These are phyloP conservation scores for Lypha dubia DNA, from an alignment of 2,888 invertebrate genomes.

Conservation along the genomic window DNA sequence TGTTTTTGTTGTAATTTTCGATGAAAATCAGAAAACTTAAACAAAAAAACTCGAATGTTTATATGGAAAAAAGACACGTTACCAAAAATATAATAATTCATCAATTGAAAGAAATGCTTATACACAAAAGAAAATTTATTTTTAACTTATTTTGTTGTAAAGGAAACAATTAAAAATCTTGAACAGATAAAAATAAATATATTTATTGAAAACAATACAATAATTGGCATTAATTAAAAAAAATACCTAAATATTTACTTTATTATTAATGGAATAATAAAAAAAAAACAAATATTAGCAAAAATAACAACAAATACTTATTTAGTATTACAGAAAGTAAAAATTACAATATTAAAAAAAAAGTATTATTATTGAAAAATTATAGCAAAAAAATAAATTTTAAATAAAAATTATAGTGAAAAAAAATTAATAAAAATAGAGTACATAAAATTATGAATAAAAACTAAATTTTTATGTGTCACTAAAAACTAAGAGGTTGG, in stretches of 20 bases:
- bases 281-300: constrained; percentile 46
- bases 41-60: constrained; percentile 40
- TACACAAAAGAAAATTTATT: constrained; percentile 54
- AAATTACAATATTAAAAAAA: constrained; percentile 40
- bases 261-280: constrained; percentile 18
- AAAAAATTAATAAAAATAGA: constrained; percentile 46
- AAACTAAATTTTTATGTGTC: neutral
- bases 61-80: constrained; percentile 8
- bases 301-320: constrained; percentile 29
- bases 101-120: constrained; percentile 53
- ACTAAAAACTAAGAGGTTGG: too few relatives aligned
- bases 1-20: neutral
- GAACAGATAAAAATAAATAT: constrained; percentile 21
- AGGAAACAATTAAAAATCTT: constrained; percentile 23
- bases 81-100: constrained; percentile 60
- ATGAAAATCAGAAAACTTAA: neutral
- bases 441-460: constrained; percentile 40
- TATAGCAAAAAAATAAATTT: constrained; percentile 61
- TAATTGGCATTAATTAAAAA: constrained; percentile 59
- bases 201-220: constrained; percentile 65
- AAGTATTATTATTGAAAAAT: constrained; percentile 66
- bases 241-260: constrained; percentile 8
- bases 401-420: constrained; percentile 55
- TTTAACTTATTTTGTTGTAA: constrained; percentile 59
- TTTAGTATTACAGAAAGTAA: constrained; percentile 51